Evolutionary conservation across 2,888 invertebrate species (phyloP).

Genomic region (Acleris laterana): DNA sequence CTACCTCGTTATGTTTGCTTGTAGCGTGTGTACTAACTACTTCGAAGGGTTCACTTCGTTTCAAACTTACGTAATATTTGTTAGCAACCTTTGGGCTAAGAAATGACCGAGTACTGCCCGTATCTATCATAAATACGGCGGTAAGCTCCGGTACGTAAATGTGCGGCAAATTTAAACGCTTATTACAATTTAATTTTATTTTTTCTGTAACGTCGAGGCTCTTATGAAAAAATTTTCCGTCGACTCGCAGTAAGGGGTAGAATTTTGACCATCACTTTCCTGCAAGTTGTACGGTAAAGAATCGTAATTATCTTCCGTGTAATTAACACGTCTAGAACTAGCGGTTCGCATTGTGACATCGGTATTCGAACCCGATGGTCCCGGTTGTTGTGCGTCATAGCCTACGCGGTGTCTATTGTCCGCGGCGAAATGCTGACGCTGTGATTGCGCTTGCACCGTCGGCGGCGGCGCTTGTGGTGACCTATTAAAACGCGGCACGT

Average conservation of each 20-base stretch:
- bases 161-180: constrained; percentile 34
- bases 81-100: constrained; percentile 29
- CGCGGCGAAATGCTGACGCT: not conserved
- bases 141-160: constrained; percentile 38
- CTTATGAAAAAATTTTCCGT: constrained; percentile 1
- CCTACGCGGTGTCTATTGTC: not conserved
- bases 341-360: constrained; percentile 10
- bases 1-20: constrained; percentile 38
- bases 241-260: not conserved
- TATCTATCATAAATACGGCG: constrained; percentile 40
- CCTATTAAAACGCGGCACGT: too few relatives aligned
- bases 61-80: constrained; percentile 24
- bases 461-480: too few relatives aligned
- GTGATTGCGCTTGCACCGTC: too few relatives aligned
- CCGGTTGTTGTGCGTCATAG: not conserved
- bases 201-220: constrained; percentile 6
- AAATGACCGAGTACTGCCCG: constrained; percentile 39
- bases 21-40: constrained; percentile 40
- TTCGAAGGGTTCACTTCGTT: constrained; percentile 37
- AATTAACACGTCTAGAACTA: constrained; percentile 1
- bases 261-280: not conserved
- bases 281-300: not conserved
- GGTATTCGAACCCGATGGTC: constrained; percentile 6
- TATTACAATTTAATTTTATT: constrained; percentile 28
- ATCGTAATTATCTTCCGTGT: not conserved